Evolutionary conservation across 2,888 invertebrate species (phyloP).

Genomic region (Drepanosiphum platanoidis): DNA sequence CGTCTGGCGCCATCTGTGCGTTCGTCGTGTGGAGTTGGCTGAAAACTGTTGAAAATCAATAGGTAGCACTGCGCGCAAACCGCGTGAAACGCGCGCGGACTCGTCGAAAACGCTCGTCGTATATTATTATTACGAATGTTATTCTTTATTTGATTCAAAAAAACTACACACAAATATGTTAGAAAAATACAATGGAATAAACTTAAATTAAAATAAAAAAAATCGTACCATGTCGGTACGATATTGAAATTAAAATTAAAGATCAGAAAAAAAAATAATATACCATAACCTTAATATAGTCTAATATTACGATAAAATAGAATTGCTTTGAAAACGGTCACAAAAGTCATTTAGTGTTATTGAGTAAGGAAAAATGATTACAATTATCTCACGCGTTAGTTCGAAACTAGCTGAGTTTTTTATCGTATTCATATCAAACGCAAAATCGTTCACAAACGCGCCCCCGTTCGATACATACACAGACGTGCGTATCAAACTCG

Average conservation of each 20-base stretch:
- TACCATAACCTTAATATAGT: neutral
- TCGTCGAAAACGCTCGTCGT: neutral
- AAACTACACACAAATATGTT: neutral
- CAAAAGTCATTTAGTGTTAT: too few species aligned
- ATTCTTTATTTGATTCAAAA: slow-evolving; percentile 36
- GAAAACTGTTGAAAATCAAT: slow-evolving; percentile 33
- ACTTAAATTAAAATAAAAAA: slow-evolving; percentile 3
- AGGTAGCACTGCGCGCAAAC: slow-evolving; percentile 44
- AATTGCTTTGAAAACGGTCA: too few species aligned
- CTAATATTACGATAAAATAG: too few species aligned
- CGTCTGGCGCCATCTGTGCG: slow-evolving; percentile 50
- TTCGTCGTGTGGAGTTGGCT: fast-evolving
- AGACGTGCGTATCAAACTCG: too few species aligned
- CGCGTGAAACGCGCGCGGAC: neutral
- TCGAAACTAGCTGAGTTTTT: too few species aligned
- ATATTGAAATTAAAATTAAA: neutral
- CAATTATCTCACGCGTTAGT: too few species aligned
- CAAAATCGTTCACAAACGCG: too few species aligned
- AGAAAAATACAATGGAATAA: neutral
- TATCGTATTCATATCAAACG: too few species aligned
- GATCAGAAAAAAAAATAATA: neutral
- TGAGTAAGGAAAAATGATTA: too few species aligned
- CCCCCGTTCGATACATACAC: too few species aligned
- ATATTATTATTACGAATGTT: neutral
- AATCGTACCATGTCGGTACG: neutral